These are phyloP conservation scores for Mormyrus iriodes DNA, from an alignment of 2,113 vertebrate genomes.

Conservation along the genomic window DNA sequence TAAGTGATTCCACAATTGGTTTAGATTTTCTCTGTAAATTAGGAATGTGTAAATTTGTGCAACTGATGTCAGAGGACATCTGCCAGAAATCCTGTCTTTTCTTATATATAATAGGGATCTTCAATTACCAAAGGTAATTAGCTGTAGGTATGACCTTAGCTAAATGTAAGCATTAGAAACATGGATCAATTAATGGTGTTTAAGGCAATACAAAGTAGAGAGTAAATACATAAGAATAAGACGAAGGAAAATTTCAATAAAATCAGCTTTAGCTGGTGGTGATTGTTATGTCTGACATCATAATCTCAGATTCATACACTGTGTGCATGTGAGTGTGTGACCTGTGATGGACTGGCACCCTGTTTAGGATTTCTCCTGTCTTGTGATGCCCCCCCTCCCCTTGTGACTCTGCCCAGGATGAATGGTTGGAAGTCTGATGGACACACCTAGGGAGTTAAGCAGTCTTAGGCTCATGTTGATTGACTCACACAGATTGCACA, in stretches of 20 bases:
- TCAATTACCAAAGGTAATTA: not conserved
- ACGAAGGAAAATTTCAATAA: too few relatives aligned
- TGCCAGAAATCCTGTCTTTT: not conserved
- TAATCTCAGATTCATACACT: not conserved
- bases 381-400: not conserved
- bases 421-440: not conserved
- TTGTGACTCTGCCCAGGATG: not conserved
- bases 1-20: not conserved
- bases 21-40: not conserved
- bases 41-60: not conserved
- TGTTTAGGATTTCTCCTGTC: not conserved
- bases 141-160: not conserved
- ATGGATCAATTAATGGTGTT: not conserved
- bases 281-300: too few relatives aligned
- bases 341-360: not conserved
- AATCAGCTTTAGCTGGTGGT: too few relatives aligned
- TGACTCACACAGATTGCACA: not conserved
- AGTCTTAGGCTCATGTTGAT: not conserved
- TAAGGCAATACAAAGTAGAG: too few relatives aligned
- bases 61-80: not conserved
- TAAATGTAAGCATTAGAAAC: not conserved
- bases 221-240: too few relatives aligned
- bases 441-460: not conserved
- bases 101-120: not conserved
- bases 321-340: not conserved